Evolutionary conservation across 2,113 vertebrate species (phyloP).

Genomic region (Athene noctua): DNA sequence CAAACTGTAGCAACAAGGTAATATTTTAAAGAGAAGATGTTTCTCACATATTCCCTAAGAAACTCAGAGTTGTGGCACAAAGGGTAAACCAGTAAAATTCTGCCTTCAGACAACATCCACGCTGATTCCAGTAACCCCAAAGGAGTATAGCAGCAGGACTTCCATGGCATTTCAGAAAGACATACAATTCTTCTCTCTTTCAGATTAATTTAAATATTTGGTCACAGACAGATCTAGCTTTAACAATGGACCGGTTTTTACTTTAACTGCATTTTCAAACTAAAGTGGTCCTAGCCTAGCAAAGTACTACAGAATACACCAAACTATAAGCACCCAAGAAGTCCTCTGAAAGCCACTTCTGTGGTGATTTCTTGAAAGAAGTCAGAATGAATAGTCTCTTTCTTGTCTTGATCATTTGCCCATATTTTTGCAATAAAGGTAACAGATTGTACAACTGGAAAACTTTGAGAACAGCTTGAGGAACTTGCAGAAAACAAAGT

Average conservation of each 20-base stretch:
- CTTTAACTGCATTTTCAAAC: background rate
- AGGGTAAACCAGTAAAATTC: background rate
- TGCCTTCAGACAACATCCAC: background rate
- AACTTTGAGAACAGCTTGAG: background rate
- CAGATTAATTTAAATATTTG: background rate
- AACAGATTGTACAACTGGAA: background rate
- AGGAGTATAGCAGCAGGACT: background rate
- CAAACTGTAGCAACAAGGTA: background rate
- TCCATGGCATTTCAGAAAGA: background rate
- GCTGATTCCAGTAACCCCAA: background rate
- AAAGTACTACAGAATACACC: background rate
- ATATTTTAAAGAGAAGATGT: background rate
- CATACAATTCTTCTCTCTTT: background rate
- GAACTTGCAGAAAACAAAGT: background rate
- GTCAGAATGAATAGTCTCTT: background rate
- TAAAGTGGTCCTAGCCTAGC: background rate
- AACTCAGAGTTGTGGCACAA: background rate
- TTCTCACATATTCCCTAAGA: background rate
- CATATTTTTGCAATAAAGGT: background rate
- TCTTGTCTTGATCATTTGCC: background rate
- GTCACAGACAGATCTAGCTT: background rate
- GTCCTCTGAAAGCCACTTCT: background rate
- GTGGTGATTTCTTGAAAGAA: background rate
- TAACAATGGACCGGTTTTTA: background rate
- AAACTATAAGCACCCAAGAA: background rate